Conservation (phyloP, 2,888 invertebrate species). For the Melipona bicolor region DNA sequence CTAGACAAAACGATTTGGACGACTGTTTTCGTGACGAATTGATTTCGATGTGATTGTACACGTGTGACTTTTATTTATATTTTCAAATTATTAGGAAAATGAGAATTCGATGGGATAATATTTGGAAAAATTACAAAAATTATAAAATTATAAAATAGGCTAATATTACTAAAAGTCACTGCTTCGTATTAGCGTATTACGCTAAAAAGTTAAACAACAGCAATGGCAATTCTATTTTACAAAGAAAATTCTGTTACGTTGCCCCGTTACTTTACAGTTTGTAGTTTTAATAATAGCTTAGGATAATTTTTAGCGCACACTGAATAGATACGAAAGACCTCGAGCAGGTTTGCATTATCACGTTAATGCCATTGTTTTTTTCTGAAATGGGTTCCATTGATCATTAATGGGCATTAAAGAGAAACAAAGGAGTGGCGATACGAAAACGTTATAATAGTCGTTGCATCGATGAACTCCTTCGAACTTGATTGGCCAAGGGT, state of each 20-base stretch:
- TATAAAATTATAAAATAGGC: too few species aligned
- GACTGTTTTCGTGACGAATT: not conserved
- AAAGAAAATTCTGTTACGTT: not conserved
- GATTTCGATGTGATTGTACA: too few species aligned
- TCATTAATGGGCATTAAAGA: slow-evolving; percentile 36
- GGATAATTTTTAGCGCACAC: not conserved
- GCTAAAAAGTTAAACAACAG: not conserved
- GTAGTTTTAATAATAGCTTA: not conserved
- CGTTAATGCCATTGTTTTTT: not conserved
- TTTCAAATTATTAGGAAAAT: too few species aligned
- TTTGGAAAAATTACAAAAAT: too few species aligned
- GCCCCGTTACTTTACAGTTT: not conserved
- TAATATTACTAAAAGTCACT: too few species aligned
- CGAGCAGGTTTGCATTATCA: slow-evolving; percentile 14
- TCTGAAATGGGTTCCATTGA: slow-evolving; percentile 13
- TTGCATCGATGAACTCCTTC: slow-evolving; percentile 38
- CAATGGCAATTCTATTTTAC: not conserved
- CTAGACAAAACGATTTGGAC: too few species aligned
- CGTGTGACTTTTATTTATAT: too few species aligned
- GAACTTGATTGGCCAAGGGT: slow-evolving; percentile 25
- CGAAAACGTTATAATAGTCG: slow-evolving; percentile 11
- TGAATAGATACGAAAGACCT: slow-evolving; percentile 2
- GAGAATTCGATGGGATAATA: too few species aligned
- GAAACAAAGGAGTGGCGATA: slow-evolving; percentile 53
- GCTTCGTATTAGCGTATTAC: not conserved